A percentile compares a stretch with the other conserved stretches of the same genome.
Conservation (phyloP, 2,888 invertebrate genomes). For the Anthrax anthrax region DNA sequence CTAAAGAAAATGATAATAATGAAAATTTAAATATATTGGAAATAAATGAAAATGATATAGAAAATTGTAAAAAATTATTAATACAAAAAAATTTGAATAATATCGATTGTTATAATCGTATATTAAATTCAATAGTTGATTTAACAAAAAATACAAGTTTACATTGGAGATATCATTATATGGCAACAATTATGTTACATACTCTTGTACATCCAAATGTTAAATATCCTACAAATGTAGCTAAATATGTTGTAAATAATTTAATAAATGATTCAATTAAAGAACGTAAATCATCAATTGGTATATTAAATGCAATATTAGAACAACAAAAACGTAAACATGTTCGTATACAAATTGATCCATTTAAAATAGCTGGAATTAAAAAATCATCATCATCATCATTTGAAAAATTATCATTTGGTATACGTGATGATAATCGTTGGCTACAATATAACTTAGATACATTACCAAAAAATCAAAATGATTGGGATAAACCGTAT, state of each 20-base stretch:
- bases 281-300: constrained; percentile 58
- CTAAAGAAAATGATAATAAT: constrained; percentile 16
- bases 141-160: constrained; percentile 28
- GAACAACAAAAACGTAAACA: constrained; percentile 58
- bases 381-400: constrained; percentile 14
- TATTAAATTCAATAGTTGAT: constrained; percentile 35
- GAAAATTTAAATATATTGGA: constrained; percentile 7
- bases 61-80: constrained; percentile 28
- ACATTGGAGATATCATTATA: constrained; percentile 69
- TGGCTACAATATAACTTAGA: constrained; percentile 59
- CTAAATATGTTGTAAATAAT: constrained; percentile 47
- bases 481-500: constrained; percentile 61
- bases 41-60: constrained; percentile 24
- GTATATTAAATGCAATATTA: constrained; percentile 46
- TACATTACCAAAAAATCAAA: constrained; percentile 43
- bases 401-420: constrained; percentile 26
- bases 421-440: constrained; percentile 50
- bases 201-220: constrained; percentile 58
- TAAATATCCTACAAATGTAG: constrained; percentile 45
- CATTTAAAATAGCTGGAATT: constrained; percentile 35
- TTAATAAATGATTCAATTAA: constrained; percentile 64
- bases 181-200: constrained; percentile 58
- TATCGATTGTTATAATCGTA: constrained; percentile 37
- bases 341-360: constrained; percentile 44
- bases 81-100: constrained; percentile 35